phyloP scores from a whole-genome alignment of 2,888 invertebrate species.

The Phrixothrix hirtus region DNA sequence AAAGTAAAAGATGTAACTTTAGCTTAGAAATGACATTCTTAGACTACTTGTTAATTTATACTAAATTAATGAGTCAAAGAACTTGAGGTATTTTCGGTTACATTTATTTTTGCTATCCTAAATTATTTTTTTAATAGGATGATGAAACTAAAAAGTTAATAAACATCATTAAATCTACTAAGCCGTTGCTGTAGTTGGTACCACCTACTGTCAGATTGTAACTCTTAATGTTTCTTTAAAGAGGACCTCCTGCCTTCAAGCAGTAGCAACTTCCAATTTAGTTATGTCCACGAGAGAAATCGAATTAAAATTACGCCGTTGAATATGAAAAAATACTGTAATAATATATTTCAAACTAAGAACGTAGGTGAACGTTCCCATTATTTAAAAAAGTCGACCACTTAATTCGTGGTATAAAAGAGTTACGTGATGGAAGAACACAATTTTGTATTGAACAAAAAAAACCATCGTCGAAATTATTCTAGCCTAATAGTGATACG shows the following conservation, averaged over 20 bases:
- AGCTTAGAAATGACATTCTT: background rate
- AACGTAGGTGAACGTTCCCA: conserved; percentile 23
- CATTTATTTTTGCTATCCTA: too few species aligned
- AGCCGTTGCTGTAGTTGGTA: background rate
- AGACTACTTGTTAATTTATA: background rate
- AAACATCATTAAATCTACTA: background rate
- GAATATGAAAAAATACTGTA: conserved; percentile 1
- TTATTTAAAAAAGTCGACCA: conserved; percentile 17
- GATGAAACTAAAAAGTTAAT: background rate
- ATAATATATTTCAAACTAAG: conserved; percentile 14
- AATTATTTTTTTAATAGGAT: background rate
- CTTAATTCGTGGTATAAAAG: conserved; percentile 22
- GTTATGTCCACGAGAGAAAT: conserved; percentile 1
- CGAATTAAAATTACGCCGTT: conserved; percentile 3
- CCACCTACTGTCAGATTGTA: background rate
- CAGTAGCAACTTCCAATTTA: background rate
- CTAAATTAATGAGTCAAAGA: background rate
- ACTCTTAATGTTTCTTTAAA: background rate
- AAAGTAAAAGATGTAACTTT: too few species aligned
- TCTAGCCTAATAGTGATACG: conserved; percentile 11
- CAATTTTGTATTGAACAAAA: conserved; percentile 11
- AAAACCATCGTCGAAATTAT: conserved; percentile 21
- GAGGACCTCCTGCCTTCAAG: background rate
- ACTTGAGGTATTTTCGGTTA: too few species aligned
- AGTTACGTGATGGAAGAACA: conserved; percentile 14